These are phyloP conservation scores for Aix galericulata DNA, from an alignment of 2,113 vertebrate species.

Conservation along the genomic window DNA sequence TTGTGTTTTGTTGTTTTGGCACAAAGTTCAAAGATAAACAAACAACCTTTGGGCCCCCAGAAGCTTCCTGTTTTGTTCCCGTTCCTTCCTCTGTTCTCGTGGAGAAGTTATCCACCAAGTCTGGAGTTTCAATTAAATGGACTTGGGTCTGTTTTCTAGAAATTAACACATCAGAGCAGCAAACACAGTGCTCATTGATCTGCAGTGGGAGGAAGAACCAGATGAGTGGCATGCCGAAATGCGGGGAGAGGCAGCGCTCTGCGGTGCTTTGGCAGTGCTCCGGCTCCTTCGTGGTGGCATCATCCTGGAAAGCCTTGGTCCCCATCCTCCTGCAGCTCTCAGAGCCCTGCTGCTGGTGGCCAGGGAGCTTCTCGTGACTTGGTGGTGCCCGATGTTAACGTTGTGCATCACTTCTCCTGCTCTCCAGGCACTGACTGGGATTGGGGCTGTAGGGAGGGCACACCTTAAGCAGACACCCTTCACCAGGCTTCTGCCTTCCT, in stretches of 20 bases:
- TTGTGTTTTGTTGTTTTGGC: constrained; percentile 70
- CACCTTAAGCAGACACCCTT: not conserved
- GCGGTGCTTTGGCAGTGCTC: not conserved
- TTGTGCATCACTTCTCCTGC: not conserved
- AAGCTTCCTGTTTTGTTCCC: constrained; percentile 20
- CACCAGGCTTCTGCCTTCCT: fast-evolving
- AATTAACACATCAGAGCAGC: constrained; percentile 22
- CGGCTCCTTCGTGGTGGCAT: not conserved
- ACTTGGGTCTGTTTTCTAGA: constrained; percentile 27
- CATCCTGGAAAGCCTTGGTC: not conserved
- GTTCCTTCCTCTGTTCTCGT: not conserved
- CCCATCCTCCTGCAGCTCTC: not conserved
- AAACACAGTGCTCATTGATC: not conserved
- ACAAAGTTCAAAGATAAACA: constrained; percentile 73
- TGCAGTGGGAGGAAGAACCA: not conserved
- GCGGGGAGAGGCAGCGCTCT: fast-evolving
- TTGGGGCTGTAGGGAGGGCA: fast-evolving
- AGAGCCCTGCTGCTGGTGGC: not conserved
- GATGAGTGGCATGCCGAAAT: fast-evolving
- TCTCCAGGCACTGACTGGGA: not conserved
- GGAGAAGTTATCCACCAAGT: not conserved
- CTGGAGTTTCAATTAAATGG: not conserved
- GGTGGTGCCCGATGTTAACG: not conserved
- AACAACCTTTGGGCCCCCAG: constrained; percentile 44
- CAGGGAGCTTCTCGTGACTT: not conserved